Percentiles rank a stretch among this genome's conserved stretches.
These are phyloP conservation scores for Haliclona indistincta DNA, from an alignment of 37 sponge, comb jelly and placozoan species.

Conservation along the genomic window DNA sequence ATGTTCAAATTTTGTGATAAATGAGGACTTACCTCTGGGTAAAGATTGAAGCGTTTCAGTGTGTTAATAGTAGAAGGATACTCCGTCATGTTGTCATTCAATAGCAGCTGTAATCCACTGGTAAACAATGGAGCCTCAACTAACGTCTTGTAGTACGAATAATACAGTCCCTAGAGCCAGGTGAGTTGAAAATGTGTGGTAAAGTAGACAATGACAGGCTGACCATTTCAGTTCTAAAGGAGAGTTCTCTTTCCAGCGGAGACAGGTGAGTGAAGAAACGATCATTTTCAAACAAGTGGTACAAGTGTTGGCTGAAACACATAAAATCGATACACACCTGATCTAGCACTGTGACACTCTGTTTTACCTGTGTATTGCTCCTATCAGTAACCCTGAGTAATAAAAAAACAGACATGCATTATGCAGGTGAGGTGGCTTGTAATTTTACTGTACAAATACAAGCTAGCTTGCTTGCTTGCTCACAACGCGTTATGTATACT, in stretches of 20 bases:
- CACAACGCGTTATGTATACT: too few species aligned
- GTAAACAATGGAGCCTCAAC: constrained; percentile 57
- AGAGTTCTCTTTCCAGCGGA: constrained; percentile 87
- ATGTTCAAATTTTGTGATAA: not conserved
- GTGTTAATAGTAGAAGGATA: constrained; percentile 91
- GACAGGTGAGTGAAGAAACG: constrained; percentile 93
- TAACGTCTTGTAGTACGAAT: constrained; percentile 93
- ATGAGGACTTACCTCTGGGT: constrained; percentile 74
- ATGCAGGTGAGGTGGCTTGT: too few species aligned
- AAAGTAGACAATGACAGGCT: not conserved
- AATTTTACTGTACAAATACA: too few species aligned
- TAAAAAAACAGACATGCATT: too few species aligned
- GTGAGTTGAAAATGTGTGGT: not conserved
- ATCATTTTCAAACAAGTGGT: constrained; percentile 88
- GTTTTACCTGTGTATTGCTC: too few species aligned
- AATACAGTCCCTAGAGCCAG: constrained; percentile 85
- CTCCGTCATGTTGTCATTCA: constrained; percentile 86
- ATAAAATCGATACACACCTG: not conserved
- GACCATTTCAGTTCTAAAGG: constrained; percentile 96
- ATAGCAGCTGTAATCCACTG: constrained; percentile 48
- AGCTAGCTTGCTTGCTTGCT: too few species aligned
- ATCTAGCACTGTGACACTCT: not conserved
- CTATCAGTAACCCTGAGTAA: too few species aligned
- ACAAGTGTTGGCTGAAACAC: constrained; percentile 33
- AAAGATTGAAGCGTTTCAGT: constrained; percentile 89